These are phyloP conservation scores for Megaustenia siamemsis DNA, from an alignment of 2,888 invertebrate genomes.

Conservation along the genomic window DNA sequence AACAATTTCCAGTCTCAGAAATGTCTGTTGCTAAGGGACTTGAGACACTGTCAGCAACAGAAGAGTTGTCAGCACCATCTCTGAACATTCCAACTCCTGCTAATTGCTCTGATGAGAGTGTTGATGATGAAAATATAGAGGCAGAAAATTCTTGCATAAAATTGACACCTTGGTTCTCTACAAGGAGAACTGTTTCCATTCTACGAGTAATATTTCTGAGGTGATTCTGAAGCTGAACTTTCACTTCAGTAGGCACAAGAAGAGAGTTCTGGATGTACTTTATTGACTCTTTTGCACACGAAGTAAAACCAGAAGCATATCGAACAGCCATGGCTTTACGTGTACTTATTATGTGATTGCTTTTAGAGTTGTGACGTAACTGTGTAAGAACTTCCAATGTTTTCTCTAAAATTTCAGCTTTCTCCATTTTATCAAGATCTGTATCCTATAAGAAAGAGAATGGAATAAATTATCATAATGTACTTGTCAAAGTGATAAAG, in stretches of 20 bases:
- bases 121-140: background rate
- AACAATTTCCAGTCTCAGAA: conserved; percentile 12
- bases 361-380: conserved; percentile 17
- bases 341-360: conserved; percentile 2
- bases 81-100: background rate
- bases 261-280: conserved; percentile 50
- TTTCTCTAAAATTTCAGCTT: conserved; percentile 56
- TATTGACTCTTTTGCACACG: conserved; percentile 52
- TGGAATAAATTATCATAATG: background rate
- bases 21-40: background rate
- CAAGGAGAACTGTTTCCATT: conserved; percentile 39
- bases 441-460: conserved; percentile 41
- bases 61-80: background rate
- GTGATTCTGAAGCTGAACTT: conserved; percentile 51
- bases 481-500: too few relatives aligned
- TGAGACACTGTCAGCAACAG: background rate
- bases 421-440: conserved; percentile 56
- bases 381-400: conserved; percentile 52
- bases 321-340: conserved; percentile 54
- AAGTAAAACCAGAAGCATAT: conserved; percentile 52
- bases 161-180: conserved; percentile 2
- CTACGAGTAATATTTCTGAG: conserved; percentile 45
- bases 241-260: conserved; percentile 51
- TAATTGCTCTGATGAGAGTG: background rate
- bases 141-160: background rate